Percentiles rank a stretch among this genome's conserved stretches.
phyloP scores from a whole-genome alignment of 2,797 vertebrate species.

The Rhinella marina region DNA sequence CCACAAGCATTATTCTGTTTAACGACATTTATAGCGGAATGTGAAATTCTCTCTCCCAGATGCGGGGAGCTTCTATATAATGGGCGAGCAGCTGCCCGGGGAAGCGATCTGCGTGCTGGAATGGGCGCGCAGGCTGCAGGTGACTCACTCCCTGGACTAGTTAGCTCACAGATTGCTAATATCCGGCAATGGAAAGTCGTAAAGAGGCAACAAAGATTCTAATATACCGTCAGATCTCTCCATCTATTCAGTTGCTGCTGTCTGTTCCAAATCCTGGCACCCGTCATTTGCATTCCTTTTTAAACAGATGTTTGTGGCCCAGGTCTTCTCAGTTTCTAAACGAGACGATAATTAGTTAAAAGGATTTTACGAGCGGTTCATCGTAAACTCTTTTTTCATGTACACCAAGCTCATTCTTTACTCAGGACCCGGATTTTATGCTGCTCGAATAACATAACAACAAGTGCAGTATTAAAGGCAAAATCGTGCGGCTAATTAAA shows the following conservation, averaged over 20 bases:
- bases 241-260: neutral
- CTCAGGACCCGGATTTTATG: too few species aligned
- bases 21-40: slow-evolving; percentile 22
- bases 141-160: neutral
- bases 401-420: too few species aligned
- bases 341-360: slow-evolving; percentile 28
- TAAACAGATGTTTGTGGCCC: slow-evolving; percentile 46
- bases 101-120: neutral
- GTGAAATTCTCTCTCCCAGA: slow-evolving; percentile 20
- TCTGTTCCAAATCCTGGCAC: neutral
- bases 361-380: slow-evolving; percentile 7
- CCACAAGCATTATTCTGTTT: slow-evolving; percentile 31
- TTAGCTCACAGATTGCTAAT: slow-evolving; percentile 6
- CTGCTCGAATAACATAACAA: too few species aligned
- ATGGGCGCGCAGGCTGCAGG: neutral
- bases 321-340: slow-evolving; percentile 22
- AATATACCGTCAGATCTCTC: neutral
- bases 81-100: slow-evolving; percentile 18
- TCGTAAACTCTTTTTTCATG: neutral
- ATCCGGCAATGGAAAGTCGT: neutral
- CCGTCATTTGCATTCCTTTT: neutral
- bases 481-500: too few species aligned
- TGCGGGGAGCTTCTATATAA: neutral
- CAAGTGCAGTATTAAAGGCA: too few species aligned
- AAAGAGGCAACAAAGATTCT: neutral